Base-by-base conservation (phyloP, 2,113 vertebrate species). In the Microtus ochrogaster region DNA sequence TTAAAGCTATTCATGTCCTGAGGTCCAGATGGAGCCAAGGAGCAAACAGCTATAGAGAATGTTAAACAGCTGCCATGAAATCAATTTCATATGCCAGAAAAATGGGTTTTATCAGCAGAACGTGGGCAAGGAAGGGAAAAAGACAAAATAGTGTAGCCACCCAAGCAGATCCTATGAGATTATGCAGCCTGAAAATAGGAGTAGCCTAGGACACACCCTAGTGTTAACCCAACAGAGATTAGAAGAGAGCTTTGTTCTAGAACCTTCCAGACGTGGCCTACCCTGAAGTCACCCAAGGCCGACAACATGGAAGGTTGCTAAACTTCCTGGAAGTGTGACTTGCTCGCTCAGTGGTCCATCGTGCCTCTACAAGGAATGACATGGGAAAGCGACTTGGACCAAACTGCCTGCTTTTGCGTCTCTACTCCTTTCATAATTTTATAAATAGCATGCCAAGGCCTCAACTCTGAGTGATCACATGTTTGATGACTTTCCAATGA, bases 1-100 rank as follows among this genome's bases (percentile, higher is more conserved):
- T 97, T 96, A 96, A 96, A 94, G 89, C 84, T 92, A 92, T 70
- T 96, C 73, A 70, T 98, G 95, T 92, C 73, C 94, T 76, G 30
- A 92, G 92, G 84, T 49, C 89, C 74, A 94, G 77, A 90, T 5
- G 8, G 47, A 95, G 92, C 91, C 97, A 96, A 95, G 90, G 94
- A 96, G 91, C 78, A 93, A 90, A 96, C 22, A 65, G 94, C 90
- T 88, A 90, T 89, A 78, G 55, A 81, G 58, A 73, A 58, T 93
- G 70, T 94, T 94, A 87, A 91, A 95, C 78, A 68, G 55, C 87
- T 73, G 70, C 91, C 78, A 85, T 84, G 63, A 95, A 95, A 95
- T 88, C 93, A 89, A 96, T 83, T 96, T 93, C 94, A 79, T 94
- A 63, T 90, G 58, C 44, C 77, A n/a, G 85, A 91, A 96, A 58